phyloP scores from a whole-genome alignment of 2,888 invertebrate genomes.

The Caenorhabditis panamensis region DNA sequence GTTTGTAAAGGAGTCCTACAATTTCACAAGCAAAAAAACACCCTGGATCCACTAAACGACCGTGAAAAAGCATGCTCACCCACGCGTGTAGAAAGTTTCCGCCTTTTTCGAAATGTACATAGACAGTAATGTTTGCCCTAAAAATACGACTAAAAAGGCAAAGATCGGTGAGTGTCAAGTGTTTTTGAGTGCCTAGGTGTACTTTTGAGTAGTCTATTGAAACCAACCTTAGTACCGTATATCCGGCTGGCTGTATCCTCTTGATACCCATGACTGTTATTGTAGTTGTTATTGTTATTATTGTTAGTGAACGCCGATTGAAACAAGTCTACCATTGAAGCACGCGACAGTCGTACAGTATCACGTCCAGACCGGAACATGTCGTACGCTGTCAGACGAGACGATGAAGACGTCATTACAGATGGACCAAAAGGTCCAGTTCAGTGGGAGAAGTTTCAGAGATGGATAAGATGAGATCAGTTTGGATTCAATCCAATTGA shows the following conservation, averaged over 20 bases:
- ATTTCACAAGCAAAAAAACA: neutral
- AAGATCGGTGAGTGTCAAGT: slow-evolving; percentile 18
- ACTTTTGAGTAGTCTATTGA: neutral
- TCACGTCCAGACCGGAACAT: slow-evolving; percentile 60
- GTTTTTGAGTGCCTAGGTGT: neutral
- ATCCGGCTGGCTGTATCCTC: slow-evolving; percentile 35
- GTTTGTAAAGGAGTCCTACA: neutral
- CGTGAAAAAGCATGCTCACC: slow-evolving; percentile 12
- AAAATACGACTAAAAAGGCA: neutral
- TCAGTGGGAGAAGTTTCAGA: neutral
- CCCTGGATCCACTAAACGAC: neutral
- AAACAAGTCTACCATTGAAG: slow-evolving; percentile 60
- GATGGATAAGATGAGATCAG: neutral
- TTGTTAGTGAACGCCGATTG: slow-evolving; percentile 54
- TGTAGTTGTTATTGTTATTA: slow-evolving; percentile 45
- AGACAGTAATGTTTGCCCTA: slow-evolving; percentile 9
- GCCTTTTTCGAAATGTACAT: neutral
- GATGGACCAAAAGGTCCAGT: neutral
- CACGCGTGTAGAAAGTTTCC: neutral
- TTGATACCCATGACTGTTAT: slow-evolving; percentile 36
- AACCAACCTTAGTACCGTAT: slow-evolving; percentile 33
- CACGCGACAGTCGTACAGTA: slow-evolving; percentile 56
- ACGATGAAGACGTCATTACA: slow-evolving; percentile 20
- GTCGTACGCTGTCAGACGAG: slow-evolving; percentile 49
- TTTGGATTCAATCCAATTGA: slow-evolving; percentile 7